These are phyloP conservation scores for Trichomycterus rosablanca DNA, from an alignment of 2,113 vertebrate species.

Conservation along the genomic window DNA sequence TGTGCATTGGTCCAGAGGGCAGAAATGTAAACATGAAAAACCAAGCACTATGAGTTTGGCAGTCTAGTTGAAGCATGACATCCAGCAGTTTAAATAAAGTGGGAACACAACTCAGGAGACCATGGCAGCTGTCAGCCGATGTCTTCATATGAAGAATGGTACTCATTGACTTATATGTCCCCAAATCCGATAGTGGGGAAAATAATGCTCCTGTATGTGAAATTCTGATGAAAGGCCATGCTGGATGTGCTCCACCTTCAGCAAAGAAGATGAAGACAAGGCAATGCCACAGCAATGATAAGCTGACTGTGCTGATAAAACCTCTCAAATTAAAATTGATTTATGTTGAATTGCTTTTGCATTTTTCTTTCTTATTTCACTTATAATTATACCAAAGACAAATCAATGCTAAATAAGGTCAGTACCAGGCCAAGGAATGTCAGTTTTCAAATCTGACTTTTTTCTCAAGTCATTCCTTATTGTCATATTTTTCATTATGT, in stretches of 20 bases:
- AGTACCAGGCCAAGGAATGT: slow-evolving; percentile 17
- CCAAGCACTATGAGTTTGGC: slow-evolving; percentile 5
- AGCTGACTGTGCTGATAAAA: slow-evolving; percentile 22
- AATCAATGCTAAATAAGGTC: slow-evolving; percentile 26
- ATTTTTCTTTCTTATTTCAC: too few relatives aligned
- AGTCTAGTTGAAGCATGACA: slow-evolving; percentile 18
- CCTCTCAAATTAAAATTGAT: slow-evolving; percentile 40
- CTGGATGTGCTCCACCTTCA: slow-evolving; percentile 27
- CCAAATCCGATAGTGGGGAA: slow-evolving; percentile 31
- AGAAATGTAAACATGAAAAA: slow-evolving; percentile 37
- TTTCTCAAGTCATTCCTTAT: slow-evolving; percentile 8
- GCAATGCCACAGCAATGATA: slow-evolving; percentile 13
- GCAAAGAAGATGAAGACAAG: slow-evolving; percentile 34
- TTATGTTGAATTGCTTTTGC: slow-evolving; percentile 5
- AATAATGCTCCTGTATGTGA: slow-evolving; percentile 47
- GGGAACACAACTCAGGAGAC: slow-evolving; percentile 49
- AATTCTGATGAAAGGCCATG: slow-evolving; percentile 36
- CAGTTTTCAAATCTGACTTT: slow-evolving; percentile 24
- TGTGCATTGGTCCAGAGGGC: slow-evolving; percentile 44
- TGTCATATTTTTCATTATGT: background rate
- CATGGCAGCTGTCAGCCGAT: slow-evolving; percentile 61
- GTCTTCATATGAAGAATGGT: slow-evolving; percentile 59
- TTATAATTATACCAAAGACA: slow-evolving; percentile 7
- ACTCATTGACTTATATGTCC: slow-evolving; percentile 53
- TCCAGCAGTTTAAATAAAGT: slow-evolving; percentile 46